Evolutionary conservation across 1,140 invertebrate species (phyloP), one percentile per base, ranked within the genome.

Genomic region (Trichonephila inaurata): DNA sequence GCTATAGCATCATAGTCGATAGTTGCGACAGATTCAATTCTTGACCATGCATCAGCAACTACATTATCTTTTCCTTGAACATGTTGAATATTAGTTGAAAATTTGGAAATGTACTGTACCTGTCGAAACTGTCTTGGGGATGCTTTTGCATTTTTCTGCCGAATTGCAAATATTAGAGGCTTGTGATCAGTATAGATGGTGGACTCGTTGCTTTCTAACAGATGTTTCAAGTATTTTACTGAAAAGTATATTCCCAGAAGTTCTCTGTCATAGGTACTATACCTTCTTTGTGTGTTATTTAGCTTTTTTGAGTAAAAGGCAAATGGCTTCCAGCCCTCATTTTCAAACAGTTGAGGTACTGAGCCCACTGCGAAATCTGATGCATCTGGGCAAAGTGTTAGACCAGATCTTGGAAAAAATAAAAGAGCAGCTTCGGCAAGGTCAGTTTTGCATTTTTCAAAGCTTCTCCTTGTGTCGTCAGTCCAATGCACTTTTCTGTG

Each of bases 381-480:
- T 33, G 95, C 95, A 82, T 95, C 89, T 18, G 94, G 91, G n/a
- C 60, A 87, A 21, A 95, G 10, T 77, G 91, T 81, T 19, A 95
- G 61, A 8, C 60, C 60, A n/a, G 77, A 40, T 21, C 81, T 66
- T 44, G 3, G 0, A 0, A 82, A 82, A 40, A 0, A 4, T 44
- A 82, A 14, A 82, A 82, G 28, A 24, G 92, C 64, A 28, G 58
- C 21, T 18, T 91, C 62, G 0, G 94, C 94, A n/a, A 96, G 87
- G 19, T 83, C 94, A 24, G 94, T 24, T 94, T 96, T 96, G 93
- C 95, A 96, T n/a, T 95, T 64, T 18, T 95, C 91, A 94, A 96
- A 96, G 0, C 95, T 69, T 6, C 94, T 94, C 0, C 83, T 62
- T 3, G 12, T 62, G 61, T 62, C 3, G 19, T 62, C 24, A 0